phyloP scores from a whole-genome alignment of 2,797 vertebrate genomes.

The Rhinatrema bivittatum region DNA sequence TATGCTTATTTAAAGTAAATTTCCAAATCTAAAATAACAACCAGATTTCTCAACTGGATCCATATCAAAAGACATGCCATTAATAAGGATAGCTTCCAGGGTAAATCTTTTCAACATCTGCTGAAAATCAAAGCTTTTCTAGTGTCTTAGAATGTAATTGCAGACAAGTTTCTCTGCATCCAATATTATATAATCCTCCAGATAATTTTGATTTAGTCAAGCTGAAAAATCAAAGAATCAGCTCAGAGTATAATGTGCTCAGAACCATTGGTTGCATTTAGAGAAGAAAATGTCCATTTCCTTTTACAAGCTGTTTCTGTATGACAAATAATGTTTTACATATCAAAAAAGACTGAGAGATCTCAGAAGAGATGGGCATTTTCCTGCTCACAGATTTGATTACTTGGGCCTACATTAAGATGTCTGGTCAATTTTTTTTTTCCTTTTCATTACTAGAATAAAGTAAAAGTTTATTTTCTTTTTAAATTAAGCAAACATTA shows the following conservation, averaged over 20 bases:
- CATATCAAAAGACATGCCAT: conserved; percentile 52
- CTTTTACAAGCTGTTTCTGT: no score
- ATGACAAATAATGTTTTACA: no score
- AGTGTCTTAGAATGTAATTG: conserved; percentile 47
- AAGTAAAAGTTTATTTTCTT: no score
- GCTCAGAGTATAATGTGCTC: conserved; percentile 10
- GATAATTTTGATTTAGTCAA: conserved; percentile 35
- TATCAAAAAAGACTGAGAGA: no score
- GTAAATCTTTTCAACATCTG: conserved; percentile 58
- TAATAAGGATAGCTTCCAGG: conserved; percentile 42
- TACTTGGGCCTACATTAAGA: no score
- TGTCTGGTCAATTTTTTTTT: no score
- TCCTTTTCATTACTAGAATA: no score
- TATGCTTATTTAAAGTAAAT: conserved; percentile 64
- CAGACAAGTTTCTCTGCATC: conserved; percentile 41
- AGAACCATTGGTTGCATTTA: no score
- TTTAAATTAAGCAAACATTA: no score
- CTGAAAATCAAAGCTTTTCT: conserved; percentile 47
- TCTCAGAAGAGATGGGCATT: no score
- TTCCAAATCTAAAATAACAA: conserved; percentile 57
- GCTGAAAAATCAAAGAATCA: conserved; percentile 35
- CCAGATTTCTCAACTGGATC: conserved; percentile 59
- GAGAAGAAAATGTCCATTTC: no score
- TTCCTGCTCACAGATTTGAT: no score
- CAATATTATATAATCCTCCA: conserved; percentile 35